Conservation (phyloP, 1,140 invertebrate species). For the Bombus fervidus region DNA sequence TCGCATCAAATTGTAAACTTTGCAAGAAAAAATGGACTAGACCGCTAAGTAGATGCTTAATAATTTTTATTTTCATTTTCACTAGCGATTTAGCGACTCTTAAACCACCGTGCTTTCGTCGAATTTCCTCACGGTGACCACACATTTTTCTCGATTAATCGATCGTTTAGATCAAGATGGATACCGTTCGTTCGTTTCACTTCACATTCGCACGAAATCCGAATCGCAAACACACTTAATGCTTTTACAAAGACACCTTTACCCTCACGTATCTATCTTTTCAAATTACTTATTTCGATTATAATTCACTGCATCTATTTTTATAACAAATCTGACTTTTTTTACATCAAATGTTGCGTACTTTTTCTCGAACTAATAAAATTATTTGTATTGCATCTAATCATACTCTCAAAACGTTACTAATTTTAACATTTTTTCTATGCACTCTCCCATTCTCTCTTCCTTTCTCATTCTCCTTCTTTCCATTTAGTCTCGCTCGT, state of each 20-base stretch:
- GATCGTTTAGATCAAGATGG: slow-evolving; percentile 1
- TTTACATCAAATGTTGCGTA: slow-evolving; percentile 74
- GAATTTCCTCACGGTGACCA: neutral
- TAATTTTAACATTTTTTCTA: slow-evolving; percentile 75
- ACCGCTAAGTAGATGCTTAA: slow-evolving; percentile 66
- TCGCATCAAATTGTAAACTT: slow-evolving; percentile 56
- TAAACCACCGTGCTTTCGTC: slow-evolving; percentile 24
- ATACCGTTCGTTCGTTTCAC: neutral
- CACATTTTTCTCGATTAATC: neutral
- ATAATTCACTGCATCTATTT: slow-evolving; percentile 53
- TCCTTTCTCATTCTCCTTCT: slow-evolving; percentile 13
- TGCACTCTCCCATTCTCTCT: neutral
- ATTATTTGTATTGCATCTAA: slow-evolving; percentile 77
- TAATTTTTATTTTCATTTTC: slow-evolving; percentile 27
- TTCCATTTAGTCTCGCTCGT: neutral
- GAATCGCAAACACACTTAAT: neutral
- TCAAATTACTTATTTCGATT: slow-evolving; percentile 58
- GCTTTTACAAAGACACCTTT: slow-evolving; percentile 6
- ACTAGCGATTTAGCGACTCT: slow-evolving; percentile 49
- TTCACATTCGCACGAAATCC: neutral
- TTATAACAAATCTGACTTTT: slow-evolving; percentile 56
- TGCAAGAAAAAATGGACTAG: slow-evolving; percentile 69
- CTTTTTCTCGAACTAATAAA: slow-evolving; percentile 76
- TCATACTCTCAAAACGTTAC: slow-evolving; percentile 76
- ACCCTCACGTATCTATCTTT: slow-evolving; percentile 24